Conservation (phyloP, 2,888 invertebrate species). For the Acrobasis consociella region DNA sequence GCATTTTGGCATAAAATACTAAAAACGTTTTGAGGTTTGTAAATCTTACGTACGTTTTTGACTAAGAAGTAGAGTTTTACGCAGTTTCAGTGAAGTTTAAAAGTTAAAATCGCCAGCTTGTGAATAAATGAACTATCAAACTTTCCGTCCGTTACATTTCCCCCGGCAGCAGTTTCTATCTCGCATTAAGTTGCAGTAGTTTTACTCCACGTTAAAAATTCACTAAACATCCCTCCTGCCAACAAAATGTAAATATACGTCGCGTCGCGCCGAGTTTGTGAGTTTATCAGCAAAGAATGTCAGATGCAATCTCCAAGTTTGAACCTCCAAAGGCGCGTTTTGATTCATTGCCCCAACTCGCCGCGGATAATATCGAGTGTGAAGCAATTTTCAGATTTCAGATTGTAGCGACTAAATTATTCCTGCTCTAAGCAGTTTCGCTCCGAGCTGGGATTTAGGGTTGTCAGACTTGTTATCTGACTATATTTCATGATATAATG, state of each 20-base stretch:
- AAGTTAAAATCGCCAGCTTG: neutral
- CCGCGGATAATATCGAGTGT: constrained; percentile 13
- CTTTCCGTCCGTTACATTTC: constrained; percentile 8
- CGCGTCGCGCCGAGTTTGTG: neutral
- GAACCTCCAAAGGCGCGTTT: constrained; percentile 4
- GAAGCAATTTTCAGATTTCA: constrained; percentile 18
- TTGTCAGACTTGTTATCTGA: neutral
- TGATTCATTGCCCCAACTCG: constrained; percentile 14
- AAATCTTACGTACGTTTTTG: too few species aligned
- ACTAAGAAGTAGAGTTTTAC: too few species aligned
- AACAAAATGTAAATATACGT: constrained; percentile 1
- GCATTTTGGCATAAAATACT: too few species aligned
- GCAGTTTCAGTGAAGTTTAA: neutral
- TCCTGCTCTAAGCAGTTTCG: constrained; percentile 14
- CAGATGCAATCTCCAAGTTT: constrained; percentile 2
- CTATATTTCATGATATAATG: too few species aligned
- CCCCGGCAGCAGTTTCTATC: constrained; percentile 1
- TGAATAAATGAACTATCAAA: constrained; percentile 8
- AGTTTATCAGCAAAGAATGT: constrained; percentile 6
- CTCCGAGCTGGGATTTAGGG: constrained; percentile 1
- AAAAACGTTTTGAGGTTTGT: too few species aligned
- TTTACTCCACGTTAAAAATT: constrained; percentile 1
- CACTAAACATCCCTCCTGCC: neutral
- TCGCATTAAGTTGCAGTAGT: neutral
- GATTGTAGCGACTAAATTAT: constrained; percentile 11